A percentile compares a stretch with the other conserved stretches of the same genome.
Evolutionary conservation across 2,113 vertebrate species (phyloP).

Genomic region (Cyprinodon tularosa): DNA sequence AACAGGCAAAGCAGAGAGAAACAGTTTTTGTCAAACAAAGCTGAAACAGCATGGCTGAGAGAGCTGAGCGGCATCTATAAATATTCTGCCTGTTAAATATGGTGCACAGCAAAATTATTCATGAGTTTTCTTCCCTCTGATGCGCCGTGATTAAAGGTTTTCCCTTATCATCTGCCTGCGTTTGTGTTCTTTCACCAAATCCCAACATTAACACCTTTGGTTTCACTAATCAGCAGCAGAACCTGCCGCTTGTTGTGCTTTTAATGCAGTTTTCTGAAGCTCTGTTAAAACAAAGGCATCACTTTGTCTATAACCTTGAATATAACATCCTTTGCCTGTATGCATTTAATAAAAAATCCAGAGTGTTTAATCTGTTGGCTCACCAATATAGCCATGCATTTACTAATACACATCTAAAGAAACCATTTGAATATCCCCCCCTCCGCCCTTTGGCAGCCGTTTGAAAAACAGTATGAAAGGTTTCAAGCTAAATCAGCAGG

Average conservation of each 20-base stretch:
- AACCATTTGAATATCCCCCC: background rate
- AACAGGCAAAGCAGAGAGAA: constrained; percentile 16
- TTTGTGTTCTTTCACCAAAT: constrained; percentile 46
- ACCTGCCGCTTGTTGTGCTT: background rate
- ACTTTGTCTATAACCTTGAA: constrained; percentile 17
- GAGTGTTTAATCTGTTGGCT: constrained; percentile 13
- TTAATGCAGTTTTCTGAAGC: constrained; percentile 13
- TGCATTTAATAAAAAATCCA: constrained; percentile 10
- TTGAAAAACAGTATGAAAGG: constrained; percentile 10
- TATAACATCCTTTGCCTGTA: constrained; percentile 13
- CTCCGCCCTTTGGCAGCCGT: constrained; percentile 6
- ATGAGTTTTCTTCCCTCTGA: constrained; percentile 36
- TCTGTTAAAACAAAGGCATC: constrained; percentile 10
- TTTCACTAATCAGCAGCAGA: constrained; percentile 30
- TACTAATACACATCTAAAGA: constrained; percentile 15
- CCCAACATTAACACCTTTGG: constrained; percentile 35
- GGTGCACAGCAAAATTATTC: constrained; percentile 41
- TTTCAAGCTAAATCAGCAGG: constrained; percentile 30
- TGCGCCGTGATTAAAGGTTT: constrained; percentile 8
- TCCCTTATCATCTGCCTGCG: constrained; percentile 27
- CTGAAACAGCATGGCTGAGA: constrained; percentile 13
- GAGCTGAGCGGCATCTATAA: constrained; percentile 22
- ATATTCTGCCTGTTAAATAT: constrained; percentile 36
- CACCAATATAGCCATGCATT: constrained; percentile 11
- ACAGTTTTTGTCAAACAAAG: constrained; percentile 16